A percentile compares a stretch with the other conserved stretches of the same genome.
These are phyloP conservation scores for Brachyrhaphis roseni DNA, from an alignment of 2,797 vertebrate species.

Conservation along the genomic window DNA sequence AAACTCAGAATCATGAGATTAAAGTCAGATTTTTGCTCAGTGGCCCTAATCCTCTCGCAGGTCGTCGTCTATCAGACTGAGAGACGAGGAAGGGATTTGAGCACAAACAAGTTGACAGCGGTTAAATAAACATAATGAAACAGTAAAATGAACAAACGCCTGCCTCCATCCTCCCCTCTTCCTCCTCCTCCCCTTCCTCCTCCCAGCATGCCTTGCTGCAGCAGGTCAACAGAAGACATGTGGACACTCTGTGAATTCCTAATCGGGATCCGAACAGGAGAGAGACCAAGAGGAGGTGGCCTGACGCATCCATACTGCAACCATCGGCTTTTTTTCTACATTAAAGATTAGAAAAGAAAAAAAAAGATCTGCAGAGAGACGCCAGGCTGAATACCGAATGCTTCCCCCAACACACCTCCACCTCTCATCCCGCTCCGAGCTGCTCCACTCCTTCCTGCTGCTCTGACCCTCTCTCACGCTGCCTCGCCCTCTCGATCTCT, in stretches of 20 bases:
- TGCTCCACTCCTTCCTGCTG: slow-evolving; percentile 34
- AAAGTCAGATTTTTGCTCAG: too few species aligned
- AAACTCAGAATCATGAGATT: too few species aligned
- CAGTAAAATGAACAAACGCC: slow-evolving; percentile 51
- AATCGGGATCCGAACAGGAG: slow-evolving; percentile 58
- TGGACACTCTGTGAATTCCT: slow-evolving; percentile 79
- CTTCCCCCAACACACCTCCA: slow-evolving; percentile 52
- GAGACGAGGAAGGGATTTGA: slow-evolving; percentile 6
- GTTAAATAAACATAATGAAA: slow-evolving; percentile 70
- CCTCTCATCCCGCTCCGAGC: slow-evolving; percentile 20
- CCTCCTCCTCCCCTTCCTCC: slow-evolving; percentile 12
- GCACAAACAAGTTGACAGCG: slow-evolving; percentile 36
- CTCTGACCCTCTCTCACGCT: slow-evolving; percentile 54
- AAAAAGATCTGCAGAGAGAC: slow-evolving; percentile 90
- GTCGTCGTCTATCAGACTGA: slow-evolving; percentile 37
- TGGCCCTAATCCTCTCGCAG: neutral
- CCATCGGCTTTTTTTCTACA: slow-evolving; percentile 81
- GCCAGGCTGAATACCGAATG: slow-evolving; percentile 92
- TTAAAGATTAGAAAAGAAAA: slow-evolving; percentile 77
- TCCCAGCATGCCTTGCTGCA: slow-evolving; percentile 66
- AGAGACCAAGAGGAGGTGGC: slow-evolving; percentile 52
- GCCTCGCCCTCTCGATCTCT: slow-evolving; percentile 30
- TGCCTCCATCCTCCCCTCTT: slow-evolving; percentile 44
- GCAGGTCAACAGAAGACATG: slow-evolving; percentile 76
- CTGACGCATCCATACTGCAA: slow-evolving; percentile 83